Evolutionary conservation across 1,140 invertebrate genomes (phyloP), one percentile per base, ranked within the genome.

Genomic region (Leptinotarsa undecemlineata): DNA sequence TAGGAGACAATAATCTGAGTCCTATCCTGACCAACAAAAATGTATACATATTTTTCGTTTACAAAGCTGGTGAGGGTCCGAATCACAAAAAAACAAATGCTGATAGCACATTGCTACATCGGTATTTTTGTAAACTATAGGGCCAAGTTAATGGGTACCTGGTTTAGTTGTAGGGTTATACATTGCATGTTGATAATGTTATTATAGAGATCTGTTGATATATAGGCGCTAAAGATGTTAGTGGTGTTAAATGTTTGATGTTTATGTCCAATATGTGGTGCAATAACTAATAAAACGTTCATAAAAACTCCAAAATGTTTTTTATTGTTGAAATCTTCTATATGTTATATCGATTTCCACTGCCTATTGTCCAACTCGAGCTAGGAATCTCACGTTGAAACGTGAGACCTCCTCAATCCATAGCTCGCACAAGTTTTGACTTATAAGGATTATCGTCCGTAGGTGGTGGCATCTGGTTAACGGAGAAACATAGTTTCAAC

Each of bases 31-130:
- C 51, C 51, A 33, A 81, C 80, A 82, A 82, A 80, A 82, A 80
- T 74, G 78, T 74, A 68, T 75, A 79, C 51, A 57, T 57, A 68
- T 74, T 76, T 81, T 81, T 81, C 77, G 76, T 79, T 81, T 75
- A 76, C 79, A 33, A 83, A 85, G 85, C 85, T 85, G 85, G 85
- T 86, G 81, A 85, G 85, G 85, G 84, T 85, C 85, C 84, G 85
- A 86, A 86, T 80, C 83, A 84, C 82, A 81, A 82, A 82, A 83
- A 74, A 72, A 77, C 73, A 80, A 71, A 73, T 57, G 14, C 51
- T 15, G 51, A 3, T 17, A 57, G 51, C 51, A 4, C n/a, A 73
- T 75, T 73, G 74, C 76, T 73, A 68, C 68, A 77, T 76, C 60
- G 78, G 57, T 75, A 77, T 78, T 78, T 67, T 63, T 69, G 71